phyloP scores from a whole-genome alignment of 2,797 vertebrate genomes.

The Cyprinella venusta region DNA sequence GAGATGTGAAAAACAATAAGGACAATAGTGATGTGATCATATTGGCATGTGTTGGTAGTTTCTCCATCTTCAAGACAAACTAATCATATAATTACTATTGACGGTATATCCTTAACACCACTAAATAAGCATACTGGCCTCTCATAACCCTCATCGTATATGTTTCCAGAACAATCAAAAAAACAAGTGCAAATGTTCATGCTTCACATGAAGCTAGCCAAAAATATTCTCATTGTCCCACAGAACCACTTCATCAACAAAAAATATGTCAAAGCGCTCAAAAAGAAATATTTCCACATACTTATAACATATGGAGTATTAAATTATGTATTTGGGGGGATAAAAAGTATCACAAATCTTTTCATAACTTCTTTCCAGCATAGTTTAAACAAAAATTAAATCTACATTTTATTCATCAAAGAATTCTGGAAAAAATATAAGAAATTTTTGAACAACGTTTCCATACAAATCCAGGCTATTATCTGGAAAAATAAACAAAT shows the following conservation, averaged over 20 bases:
- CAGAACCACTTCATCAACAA: background rate
- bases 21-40: background rate
- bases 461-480: background rate
- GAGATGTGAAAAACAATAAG: background rate
- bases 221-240: background rate
- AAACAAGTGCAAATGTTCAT: background rate
- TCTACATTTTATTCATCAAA: background rate
- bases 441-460: background rate
- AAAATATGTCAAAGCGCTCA: background rate
- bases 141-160: background rate
- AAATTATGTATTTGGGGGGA: background rate
- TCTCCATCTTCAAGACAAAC: slow-evolving; percentile 12
- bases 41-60: background rate
- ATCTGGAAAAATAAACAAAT: background rate
- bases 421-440: background rate
- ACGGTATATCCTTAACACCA: background rate
- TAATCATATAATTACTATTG: slow-evolving; percentile 14
- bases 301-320: background rate
- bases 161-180: background rate
- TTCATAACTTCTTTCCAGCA: background rate
- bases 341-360: background rate
- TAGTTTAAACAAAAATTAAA: background rate
- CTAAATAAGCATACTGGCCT: slow-evolving; percentile 4
- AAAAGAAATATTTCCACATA: background rate
- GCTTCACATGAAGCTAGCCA: background rate